These are phyloP conservation scores for Channa argus DNA, from an alignment of 2,113 vertebrate genomes.

Conservation along the genomic window DNA sequence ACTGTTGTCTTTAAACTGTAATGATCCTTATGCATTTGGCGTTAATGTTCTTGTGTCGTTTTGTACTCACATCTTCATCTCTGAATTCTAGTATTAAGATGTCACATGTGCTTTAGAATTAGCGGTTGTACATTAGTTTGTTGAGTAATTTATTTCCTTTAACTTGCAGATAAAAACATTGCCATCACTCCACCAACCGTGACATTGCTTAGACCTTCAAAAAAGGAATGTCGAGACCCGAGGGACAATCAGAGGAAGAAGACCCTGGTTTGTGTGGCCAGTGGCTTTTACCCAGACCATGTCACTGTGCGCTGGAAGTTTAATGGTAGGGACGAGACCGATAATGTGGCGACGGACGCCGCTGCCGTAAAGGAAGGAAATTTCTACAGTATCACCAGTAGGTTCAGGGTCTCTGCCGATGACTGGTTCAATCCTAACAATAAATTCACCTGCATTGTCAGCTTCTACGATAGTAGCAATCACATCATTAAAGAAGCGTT, in stretches of 20 bases:
- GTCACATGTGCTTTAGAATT: neutral
- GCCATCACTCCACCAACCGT: conserved; percentile 73
- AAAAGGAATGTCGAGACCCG: conserved; percentile 70
- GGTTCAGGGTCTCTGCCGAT: conserved; percentile 77
- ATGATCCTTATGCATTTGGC: conserved; percentile 10
- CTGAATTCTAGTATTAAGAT: neutral
- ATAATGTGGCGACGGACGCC: conserved; percentile 80
- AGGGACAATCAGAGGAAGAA: conserved; percentile 56
- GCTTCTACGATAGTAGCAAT: conserved; percentile 62
- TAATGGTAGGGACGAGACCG: accelerated
- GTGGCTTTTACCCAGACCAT: conserved; percentile 90
- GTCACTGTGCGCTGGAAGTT: conserved; percentile 84
- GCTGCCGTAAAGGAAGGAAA: accelerated
- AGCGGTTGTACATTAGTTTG: too few species aligned
- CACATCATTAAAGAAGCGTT: accelerated
- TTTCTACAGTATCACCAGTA: conserved; percentile 86
- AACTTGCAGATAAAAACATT: too few species aligned
- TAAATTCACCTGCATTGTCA: conserved; percentile 80
- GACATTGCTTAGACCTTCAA: conserved; percentile 81
- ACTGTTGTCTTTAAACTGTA: too few species aligned
- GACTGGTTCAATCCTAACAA: conserved; percentile 75
- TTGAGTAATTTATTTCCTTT: neutral
- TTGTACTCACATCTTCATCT: neutral
- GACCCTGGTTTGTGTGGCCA: conserved; percentile 89
- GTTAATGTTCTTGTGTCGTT: too few species aligned